Evolutionary conservation across 2,888 invertebrate species (phyloP).

Genomic region (Metopia argyrocephala): DNA sequence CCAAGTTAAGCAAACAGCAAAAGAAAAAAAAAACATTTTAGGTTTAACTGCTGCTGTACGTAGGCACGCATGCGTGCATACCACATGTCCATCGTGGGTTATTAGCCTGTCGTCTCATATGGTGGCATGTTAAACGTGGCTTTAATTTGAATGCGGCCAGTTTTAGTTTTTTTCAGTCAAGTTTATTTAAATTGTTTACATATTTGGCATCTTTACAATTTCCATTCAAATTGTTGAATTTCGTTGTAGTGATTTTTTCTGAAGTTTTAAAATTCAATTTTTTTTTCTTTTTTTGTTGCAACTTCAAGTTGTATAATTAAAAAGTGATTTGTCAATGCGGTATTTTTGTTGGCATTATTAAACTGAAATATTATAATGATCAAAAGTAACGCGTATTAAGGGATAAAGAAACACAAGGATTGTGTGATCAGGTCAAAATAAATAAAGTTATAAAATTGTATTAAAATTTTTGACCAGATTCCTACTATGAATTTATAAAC

Average conservation of each 20-base stretch:
- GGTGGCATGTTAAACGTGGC: slow-evolving; percentile 63
- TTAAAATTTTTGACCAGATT: too few relatives aligned
- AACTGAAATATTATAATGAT: too few relatives aligned
- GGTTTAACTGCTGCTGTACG: slow-evolving; percentile 38
- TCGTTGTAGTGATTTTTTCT: not conserved
- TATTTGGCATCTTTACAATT: slow-evolving; percentile 67
- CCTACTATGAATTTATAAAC: too few relatives aligned
- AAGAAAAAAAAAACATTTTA: slow-evolving; percentile 17
- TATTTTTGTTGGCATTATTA: not conserved
- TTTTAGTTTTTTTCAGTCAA: slow-evolving; percentile 42
- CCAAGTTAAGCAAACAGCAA: slow-evolving; percentile 25
- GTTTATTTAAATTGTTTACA: slow-evolving; percentile 62
- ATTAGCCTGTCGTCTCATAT: slow-evolving; percentile 75
- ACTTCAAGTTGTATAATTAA: slow-evolving; percentile 44
- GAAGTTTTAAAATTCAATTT: not conserved
- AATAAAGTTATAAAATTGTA: too few relatives aligned
- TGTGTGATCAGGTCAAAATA: too few relatives aligned
- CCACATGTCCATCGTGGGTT: slow-evolving; percentile 72
- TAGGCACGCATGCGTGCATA: slow-evolving; percentile 66
- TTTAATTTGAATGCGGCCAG: slow-evolving; percentile 72
- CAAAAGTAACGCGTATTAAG: too few relatives aligned
- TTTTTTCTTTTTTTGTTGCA: slow-evolving; percentile 16
- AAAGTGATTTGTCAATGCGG: slow-evolving; percentile 59
- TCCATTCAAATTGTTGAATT: slow-evolving; percentile 68
- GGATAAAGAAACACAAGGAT: too few relatives aligned